These are phyloP conservation scores for Myotis lucifugus DNA, from an alignment of 2,113 vertebrate genomes.

Conservation along the genomic window DNA sequence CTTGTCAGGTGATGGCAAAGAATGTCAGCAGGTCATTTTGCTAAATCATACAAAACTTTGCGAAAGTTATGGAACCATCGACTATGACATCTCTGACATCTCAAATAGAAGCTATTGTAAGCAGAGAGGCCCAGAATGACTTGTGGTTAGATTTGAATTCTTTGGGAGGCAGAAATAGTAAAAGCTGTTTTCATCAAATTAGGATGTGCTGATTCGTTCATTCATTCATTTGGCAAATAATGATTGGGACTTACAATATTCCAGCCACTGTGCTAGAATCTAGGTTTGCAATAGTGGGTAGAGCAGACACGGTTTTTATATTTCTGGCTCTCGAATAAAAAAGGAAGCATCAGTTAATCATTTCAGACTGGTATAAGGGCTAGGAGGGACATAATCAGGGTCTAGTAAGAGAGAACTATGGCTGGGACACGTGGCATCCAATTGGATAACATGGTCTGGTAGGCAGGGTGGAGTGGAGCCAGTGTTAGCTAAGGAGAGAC, in stretches of 20 bases:
- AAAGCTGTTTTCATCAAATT: background rate
- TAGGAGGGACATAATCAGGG: background rate
- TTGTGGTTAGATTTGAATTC: background rate
- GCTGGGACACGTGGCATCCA: background rate
- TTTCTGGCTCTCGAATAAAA: background rate
- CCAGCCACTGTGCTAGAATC: background rate
- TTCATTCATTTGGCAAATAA: background rate
- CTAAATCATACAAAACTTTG: background rate
- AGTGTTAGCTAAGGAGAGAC: background rate
- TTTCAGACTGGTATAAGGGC: background rate
- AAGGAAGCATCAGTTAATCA: background rate
- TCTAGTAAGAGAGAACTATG: background rate
- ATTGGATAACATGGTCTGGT: background rate
- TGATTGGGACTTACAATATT: background rate
- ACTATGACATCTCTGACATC: background rate
- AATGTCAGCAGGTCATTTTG: background rate
- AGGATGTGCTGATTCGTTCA: background rate
- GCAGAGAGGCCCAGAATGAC: background rate
- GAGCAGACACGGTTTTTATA: background rate
- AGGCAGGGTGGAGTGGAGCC: background rate
- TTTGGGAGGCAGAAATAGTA: background rate
- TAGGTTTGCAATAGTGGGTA: background rate
- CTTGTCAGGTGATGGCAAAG: background rate
- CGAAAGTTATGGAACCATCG: background rate
- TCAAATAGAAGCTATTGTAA: background rate